phyloP scores from a whole-genome alignment of 2,797 vertebrate species.

The Centroberyx gerrardi region DNA sequence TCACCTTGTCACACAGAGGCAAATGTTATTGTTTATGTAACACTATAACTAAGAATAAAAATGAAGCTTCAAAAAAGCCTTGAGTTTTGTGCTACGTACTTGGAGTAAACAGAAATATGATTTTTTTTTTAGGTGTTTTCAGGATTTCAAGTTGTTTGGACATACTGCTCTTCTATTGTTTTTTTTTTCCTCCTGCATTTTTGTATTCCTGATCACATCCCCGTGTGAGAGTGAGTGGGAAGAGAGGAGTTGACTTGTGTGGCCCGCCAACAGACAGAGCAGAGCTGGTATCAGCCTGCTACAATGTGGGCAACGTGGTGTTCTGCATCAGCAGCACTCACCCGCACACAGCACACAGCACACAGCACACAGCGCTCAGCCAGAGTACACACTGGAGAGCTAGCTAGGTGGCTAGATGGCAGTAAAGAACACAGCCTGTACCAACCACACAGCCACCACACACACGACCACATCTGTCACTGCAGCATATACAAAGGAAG shows the following conservation, averaged over 20 bases:
- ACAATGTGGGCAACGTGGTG: conserved; percentile 37
- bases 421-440: conserved; percentile 34
- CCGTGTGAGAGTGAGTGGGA: conserved; percentile 13
- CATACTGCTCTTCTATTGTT: no score
- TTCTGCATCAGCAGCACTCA: conserved; percentile 45
- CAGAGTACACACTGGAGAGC: conserved; percentile 29
- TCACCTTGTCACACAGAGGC: no score
- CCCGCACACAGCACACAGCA: conserved; percentile 54
- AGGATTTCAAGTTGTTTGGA: no score
- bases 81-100: no score
- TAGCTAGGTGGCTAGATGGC: conserved; percentile 33
- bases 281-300: conserved; percentile 47
- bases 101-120: no score
- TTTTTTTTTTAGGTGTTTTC: no score
- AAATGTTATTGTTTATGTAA: no score
- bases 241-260: conserved; percentile 26
- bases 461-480: conserved; percentile 23
- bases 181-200: not conserved
- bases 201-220: conserved; percentile 31
- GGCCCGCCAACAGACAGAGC: conserved; percentile 23
- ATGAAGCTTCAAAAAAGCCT: no score
- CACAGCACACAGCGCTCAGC: conserved; percentile 55
- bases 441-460: conserved; percentile 22
- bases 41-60: no score
- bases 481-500: not conserved